Percentiles rank a stretch among this genome's conserved stretches.
These are phyloP conservation scores for Camponotus floridanus DNA, from an alignment of 1,140 invertebrate species.

Conservation along the genomic window DNA sequence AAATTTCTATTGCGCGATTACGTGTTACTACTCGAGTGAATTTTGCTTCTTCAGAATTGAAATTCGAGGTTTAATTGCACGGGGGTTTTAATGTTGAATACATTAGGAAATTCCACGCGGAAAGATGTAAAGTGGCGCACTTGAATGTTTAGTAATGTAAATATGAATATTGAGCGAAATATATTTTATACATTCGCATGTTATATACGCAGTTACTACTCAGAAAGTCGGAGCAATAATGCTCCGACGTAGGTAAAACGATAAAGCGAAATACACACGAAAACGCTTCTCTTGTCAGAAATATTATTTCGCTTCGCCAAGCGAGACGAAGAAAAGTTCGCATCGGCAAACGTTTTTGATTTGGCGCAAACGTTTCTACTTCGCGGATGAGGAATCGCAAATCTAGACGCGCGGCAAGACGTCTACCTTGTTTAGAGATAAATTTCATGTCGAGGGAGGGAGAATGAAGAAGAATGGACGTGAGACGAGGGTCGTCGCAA, in stretches of 20 bases:
- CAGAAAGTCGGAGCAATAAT: conserved; percentile 10
- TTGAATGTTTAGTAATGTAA: conserved; percentile 24
- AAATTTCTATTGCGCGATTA: background rate
- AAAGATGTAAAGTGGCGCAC: background rate
- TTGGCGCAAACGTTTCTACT: conserved; percentile 38
- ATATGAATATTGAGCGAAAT: conserved; percentile 9
- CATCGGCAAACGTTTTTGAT: conserved; percentile 53
- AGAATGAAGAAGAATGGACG: conserved; percentile 15
- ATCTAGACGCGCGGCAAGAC: conserved; percentile 20
- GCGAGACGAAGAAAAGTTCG: conserved; percentile 24
- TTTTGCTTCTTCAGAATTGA: background rate
- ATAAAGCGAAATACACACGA: background rate
- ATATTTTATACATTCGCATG: background rate
- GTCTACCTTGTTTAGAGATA: conserved; percentile 54
- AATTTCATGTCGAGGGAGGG: conserved; percentile 27
- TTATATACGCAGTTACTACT: background rate
- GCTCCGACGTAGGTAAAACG: background rate
- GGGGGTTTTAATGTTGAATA: background rate
- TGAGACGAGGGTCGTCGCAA: conserved; percentile 17
- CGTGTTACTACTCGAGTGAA: background rate
- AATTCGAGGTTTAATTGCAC: background rate
- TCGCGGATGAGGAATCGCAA: conserved; percentile 45
- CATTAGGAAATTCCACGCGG: background rate
- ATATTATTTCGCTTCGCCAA: conserved; percentile 37
- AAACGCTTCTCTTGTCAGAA: conserved; percentile 29